These are phyloP conservation scores for Hormiphora californensis DNA, from an alignment of 37 sponge, comb jelly and placozoan genomes.

Conservation along the genomic window DNA sequence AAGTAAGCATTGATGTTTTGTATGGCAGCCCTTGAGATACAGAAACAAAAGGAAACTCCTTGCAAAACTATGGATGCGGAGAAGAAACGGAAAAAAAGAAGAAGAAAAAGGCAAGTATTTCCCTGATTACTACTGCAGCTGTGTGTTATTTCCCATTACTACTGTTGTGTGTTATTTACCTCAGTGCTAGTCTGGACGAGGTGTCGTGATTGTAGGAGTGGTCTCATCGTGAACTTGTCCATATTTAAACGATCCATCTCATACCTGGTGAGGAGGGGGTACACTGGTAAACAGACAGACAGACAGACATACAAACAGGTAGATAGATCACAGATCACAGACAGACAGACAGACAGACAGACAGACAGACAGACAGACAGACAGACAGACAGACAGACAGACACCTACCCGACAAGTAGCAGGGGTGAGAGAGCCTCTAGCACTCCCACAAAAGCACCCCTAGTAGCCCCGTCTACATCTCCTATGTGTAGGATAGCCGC, in stretches of 20 bases:
- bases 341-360: conserved; percentile 27
- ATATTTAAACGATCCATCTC: conserved; percentile 12
- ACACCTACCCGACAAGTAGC: not conserved
- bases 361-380: conserved; percentile 56
- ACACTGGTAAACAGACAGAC: conserved; percentile 16
- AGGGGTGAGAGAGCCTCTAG: not conserved
- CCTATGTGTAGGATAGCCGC: too few species aligned
- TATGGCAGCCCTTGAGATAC: too few species aligned
- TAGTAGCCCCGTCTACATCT: conserved; percentile 26
- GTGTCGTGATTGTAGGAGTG: conserved; percentile 13
- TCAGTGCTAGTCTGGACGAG: conserved; percentile 1
- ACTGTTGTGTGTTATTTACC: not conserved
- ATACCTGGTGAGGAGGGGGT: not conserved
- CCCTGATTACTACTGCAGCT: too few species aligned
- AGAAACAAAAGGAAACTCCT: too few species aligned
- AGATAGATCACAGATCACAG: not conserved
- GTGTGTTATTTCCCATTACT: too few species aligned
- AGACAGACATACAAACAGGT: too few species aligned
- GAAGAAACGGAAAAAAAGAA: too few species aligned
- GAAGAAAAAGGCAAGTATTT: too few species aligned
- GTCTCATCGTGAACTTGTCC: conserved; percentile 45
- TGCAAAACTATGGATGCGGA: too few species aligned
- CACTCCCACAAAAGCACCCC: conserved; percentile 24
- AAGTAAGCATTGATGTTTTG: too few species aligned
- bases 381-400: conserved; percentile 52